Percentiles rank a stretch among this genome's conserved stretches.
phyloP scores from a whole-genome alignment of 2,113 vertebrate species.

The Cygnus buccinator region DNA sequence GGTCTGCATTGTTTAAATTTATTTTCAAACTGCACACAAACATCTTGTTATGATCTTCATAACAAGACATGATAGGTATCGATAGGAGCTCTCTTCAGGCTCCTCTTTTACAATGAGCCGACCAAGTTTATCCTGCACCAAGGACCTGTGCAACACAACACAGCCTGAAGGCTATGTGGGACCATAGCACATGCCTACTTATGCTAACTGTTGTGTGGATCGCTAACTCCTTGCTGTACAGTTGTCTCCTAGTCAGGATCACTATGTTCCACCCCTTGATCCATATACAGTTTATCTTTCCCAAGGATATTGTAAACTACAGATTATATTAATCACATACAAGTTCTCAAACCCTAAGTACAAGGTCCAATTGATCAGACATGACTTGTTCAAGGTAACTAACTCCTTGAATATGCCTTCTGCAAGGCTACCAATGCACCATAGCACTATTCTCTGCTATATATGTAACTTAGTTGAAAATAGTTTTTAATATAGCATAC shows the following conservation, averaged over 20 bases:
- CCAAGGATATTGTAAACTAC: neutral
- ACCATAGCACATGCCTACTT: fast-evolving
- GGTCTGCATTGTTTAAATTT: neutral
- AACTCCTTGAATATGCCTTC: neutral
- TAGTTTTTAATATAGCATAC: neutral
- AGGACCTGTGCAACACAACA: neutral
- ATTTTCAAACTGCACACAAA: neutral
- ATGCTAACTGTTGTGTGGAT: neutral
- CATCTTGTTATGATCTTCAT: neutral
- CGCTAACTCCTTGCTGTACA: neutral
- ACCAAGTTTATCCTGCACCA: neutral
- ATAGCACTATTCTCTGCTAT: neutral
- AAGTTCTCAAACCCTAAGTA: neutral
- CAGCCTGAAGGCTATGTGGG: neutral
- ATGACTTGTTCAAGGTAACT: neutral
- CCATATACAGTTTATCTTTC: neutral
- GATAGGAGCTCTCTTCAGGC: neutral
- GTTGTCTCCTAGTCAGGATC: neutral
- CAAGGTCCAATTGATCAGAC: neutral
- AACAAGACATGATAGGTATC: neutral
- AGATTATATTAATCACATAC: neutral
- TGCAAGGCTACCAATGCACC: neutral
- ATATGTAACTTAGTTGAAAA: too few relatives aligned
- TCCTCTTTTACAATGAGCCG: fast-evolving
- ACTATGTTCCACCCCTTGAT: neutral